These are phyloP conservation scores for Nemoura dubitans DNA, from an alignment of 2,888 invertebrate genomes.

Conservation along the genomic window DNA sequence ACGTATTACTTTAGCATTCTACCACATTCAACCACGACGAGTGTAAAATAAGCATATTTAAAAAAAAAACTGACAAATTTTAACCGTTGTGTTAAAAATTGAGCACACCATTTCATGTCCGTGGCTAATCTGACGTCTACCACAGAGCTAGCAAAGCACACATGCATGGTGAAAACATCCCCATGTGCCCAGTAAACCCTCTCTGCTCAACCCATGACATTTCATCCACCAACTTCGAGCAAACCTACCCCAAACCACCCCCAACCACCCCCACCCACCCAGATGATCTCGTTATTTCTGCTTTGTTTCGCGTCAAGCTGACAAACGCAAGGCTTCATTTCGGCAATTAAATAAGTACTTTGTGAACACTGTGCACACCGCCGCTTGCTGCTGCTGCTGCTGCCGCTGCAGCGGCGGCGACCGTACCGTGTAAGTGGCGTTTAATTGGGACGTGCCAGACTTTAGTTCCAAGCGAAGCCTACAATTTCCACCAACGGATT, in stretches of 20 bases:
- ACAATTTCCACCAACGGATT: not conserved
- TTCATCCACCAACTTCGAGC: not conserved
- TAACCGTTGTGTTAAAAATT: not conserved
- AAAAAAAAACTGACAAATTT: not conserved
- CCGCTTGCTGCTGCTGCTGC: no score
- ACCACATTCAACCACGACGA: not conserved
- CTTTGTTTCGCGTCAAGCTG: conserved; percentile 29
- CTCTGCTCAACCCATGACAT: not conserved
- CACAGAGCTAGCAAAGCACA: not conserved
- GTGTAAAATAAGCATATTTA: no score
- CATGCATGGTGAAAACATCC: not conserved
- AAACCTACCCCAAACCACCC: not conserved
- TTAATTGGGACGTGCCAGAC: conserved; percentile 1
- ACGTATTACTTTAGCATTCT: not conserved
- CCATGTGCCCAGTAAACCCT: not conserved
- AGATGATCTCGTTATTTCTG: conserved; percentile 35
- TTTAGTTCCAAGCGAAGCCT: not conserved
- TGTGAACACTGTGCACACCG: not conserved
- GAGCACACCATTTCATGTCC: not conserved
- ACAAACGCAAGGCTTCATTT: conserved; percentile 34
- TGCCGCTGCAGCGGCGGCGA: not conserved
- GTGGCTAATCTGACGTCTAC: not conserved
- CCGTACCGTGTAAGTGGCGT: conserved; percentile 16
- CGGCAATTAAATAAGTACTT: conserved; percentile 29
- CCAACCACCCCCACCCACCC: not conserved